Base-by-base conservation (phyloP, 2,113 vertebrate genomes). In the Aphyosemion australe region DNA sequence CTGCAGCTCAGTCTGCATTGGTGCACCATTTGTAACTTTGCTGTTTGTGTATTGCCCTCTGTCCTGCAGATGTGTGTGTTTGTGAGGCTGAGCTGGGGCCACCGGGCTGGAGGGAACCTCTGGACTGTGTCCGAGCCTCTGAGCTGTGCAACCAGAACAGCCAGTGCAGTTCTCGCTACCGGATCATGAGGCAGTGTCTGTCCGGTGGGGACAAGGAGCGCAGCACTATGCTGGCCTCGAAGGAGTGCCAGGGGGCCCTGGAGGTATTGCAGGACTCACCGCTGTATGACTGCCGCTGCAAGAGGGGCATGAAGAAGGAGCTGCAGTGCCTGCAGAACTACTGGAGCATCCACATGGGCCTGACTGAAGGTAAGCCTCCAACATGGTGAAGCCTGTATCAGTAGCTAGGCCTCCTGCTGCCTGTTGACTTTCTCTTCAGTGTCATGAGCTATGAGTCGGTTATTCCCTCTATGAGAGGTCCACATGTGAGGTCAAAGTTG, bases 311-410 rank as follows among this genome's bases (percentile, higher is more conserved):
- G 97, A 97, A 93, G 90, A 98, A 93, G 74, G 97, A 98, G 89
- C 93, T 97, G 48, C 94, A 94, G 91, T 98, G 97, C 80, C 91
- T 98, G 62, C 95, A 97, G 93, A 95, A 95, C 89, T 98, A 98
- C 91, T 98, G 97, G 97, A 97, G 95, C 81, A 96, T 98, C 56
- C 96, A 97, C 87, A 92, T 95, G 76, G 96, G 97, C 69, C 91
- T 96, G 74, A 92, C 93, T 0, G 95, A 96, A 79, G 96, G 96
- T 97, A 89, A 55, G 92, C 45, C n/a, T 43, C 12, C 18, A 19
- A 48, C 37, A 18, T 20, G 47, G 26, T 20, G n/a, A 21, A 20
- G 8, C n/a, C 26, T 46, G n/a, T 46, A n/a, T 49, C 43, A 41
- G 46, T n/a, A 18, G 60, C 53, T 10, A 69, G 43, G 19, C 57